These are phyloP conservation scores for Metallyticus violacea DNA, from an alignment of 2,888 invertebrate genomes.

Conservation along the genomic window DNA sequence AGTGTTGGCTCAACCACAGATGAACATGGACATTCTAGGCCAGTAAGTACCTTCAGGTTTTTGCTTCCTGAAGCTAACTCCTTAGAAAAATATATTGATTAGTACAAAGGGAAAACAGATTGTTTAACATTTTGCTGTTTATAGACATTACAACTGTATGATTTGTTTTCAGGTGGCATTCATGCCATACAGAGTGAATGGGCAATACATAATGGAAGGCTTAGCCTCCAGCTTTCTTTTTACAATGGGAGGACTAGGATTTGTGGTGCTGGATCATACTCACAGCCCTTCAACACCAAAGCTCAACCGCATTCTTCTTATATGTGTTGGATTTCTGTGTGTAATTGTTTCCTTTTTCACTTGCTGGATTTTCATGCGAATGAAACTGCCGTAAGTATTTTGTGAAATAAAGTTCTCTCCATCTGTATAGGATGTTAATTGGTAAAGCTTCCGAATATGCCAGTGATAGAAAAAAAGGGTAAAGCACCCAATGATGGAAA, in stretches of 20 bases:
- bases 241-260: slow-evolving; percentile 92
- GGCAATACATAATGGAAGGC: slow-evolving; percentile 99
- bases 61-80: too few species aligned
- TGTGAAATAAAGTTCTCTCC: neutral
- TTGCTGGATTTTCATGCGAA: slow-evolving; percentile 97
- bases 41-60: too few species aligned
- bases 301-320: slow-evolving; percentile 84
- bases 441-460: too few species aligned
- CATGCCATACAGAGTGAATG: slow-evolving; percentile 97
- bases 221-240: slow-evolving; percentile 96
- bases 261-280: slow-evolving; percentile 93
- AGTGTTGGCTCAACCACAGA: slow-evolving; percentile 97
- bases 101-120: neutral
- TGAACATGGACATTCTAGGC: slow-evolving; percentile 93
- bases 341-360: slow-evolving; percentile 93
- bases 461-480: too few species aligned
- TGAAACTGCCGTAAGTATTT: slow-evolving; percentile 80
- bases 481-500: too few species aligned
- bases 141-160: neutral
- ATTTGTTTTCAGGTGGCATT: slow-evolving; percentile 73
- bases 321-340: slow-evolving; percentile 87
- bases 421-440: too few species aligned
- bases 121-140: neutral
- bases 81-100: too few species aligned
- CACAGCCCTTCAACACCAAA: slow-evolving; percentile 88